A percentile compares a stretch with the other conserved stretches of the same genome.
phyloP scores from a whole-genome alignment of 2,113 vertebrate genomes.

The Nesoenas mayeri region DNA sequence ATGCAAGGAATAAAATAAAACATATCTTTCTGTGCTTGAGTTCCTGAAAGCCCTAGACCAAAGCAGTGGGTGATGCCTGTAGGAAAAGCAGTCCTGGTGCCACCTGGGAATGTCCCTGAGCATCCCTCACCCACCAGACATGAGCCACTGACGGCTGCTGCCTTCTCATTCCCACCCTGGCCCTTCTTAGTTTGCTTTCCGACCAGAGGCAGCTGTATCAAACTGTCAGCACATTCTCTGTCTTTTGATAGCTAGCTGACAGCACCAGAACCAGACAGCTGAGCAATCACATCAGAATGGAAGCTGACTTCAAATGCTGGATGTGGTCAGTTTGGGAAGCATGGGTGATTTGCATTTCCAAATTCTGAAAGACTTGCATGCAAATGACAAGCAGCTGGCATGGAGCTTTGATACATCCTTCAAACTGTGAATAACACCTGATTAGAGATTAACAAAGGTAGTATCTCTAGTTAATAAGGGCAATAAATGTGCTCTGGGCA shows the following conservation, averaged over 20 bases:
- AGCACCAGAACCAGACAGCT: background rate
- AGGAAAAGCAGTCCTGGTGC: background rate
- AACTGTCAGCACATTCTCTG: background rate
- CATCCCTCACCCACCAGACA: background rate
- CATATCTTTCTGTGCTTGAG: background rate
- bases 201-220: background rate
- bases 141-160: background rate
- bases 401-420: background rate
- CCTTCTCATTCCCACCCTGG: background rate
- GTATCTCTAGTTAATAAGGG: background rate
- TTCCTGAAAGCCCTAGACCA: background rate
- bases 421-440: background rate
- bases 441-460: background rate
- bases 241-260: background rate
- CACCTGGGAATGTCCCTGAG: background rate
- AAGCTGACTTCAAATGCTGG: background rate
- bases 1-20: conserved; percentile 2
- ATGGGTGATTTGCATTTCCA: background rate
- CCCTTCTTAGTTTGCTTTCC: background rate
- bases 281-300: background rate
- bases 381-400: background rate
- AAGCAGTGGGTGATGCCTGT: background rate
- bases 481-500: background rate
- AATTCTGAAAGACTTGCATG: background rate
- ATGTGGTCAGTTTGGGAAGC: background rate